These are phyloP conservation scores for Cheilosia grossa DNA, from an alignment of 2,888 invertebrate genomes.

Conservation along the genomic window DNA sequence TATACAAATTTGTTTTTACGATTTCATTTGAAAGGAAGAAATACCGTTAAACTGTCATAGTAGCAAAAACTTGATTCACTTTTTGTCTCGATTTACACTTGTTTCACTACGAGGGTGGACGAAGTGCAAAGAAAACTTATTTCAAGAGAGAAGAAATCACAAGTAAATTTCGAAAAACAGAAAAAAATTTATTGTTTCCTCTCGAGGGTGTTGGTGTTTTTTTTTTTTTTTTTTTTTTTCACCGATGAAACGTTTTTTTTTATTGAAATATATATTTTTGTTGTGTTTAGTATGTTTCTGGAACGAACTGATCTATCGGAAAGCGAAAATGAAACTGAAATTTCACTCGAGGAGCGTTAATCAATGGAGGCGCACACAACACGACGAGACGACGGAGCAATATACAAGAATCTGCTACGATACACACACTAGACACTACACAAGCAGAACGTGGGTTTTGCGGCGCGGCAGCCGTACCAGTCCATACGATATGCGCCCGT, in stretches of 20 bases:
- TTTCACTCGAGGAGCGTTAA: slow-evolving; percentile 76
- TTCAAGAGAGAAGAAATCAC: slow-evolving; percentile 29
- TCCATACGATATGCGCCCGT: slow-evolving; percentile 34
- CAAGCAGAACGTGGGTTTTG: slow-evolving; percentile 30
- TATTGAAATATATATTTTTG: slow-evolving; percentile 70
- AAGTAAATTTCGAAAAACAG: slow-evolving; percentile 43
- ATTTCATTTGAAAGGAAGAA: slow-evolving; percentile 46
- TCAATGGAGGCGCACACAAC: slow-evolving; percentile 76
- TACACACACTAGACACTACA: slow-evolving; percentile 42
- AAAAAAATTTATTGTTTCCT: slow-evolving; percentile 47
- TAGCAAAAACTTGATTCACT: slow-evolving; percentile 52
- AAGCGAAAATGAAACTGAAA: slow-evolving; percentile 83
- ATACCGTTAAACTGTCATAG: slow-evolving; percentile 69
- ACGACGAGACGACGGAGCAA: slow-evolving; percentile 35
- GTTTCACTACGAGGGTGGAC: slow-evolving; percentile 43
- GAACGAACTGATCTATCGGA: slow-evolving; percentile 81
- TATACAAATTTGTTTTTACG: slow-evolving; percentile 1
- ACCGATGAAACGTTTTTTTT: slow-evolving; percentile 64
- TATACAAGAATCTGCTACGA: slow-evolving; percentile 67
- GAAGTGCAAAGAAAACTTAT: slow-evolving; percentile 22
- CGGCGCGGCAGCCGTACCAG: slow-evolving; percentile 45
- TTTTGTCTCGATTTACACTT: slow-evolving; percentile 32
- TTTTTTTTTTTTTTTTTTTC: slow-evolving; percentile 54
- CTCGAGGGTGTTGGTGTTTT: slow-evolving; percentile 48
- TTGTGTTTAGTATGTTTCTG: slow-evolving; percentile 74